phyloP scores from a whole-genome alignment of 2,797 vertebrate genomes.

The Crypturellus tataupa region DNA sequence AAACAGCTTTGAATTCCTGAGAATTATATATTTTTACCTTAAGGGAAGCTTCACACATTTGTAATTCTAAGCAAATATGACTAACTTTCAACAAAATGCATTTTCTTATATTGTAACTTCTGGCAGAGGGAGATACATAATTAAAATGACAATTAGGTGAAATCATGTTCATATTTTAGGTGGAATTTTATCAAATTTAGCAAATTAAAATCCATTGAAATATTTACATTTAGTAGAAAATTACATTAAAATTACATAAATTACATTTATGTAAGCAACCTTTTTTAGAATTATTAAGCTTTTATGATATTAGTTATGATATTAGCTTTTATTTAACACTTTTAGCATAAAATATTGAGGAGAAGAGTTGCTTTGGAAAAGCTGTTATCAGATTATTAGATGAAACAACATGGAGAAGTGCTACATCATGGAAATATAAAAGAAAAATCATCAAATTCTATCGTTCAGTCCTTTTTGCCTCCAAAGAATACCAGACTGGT shows the following conservation, averaged over 20 bases:
- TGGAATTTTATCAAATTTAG: background rate
- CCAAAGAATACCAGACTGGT: background rate
- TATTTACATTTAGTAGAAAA: background rate
- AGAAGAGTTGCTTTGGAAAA: background rate
- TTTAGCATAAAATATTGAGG: background rate
- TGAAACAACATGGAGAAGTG: background rate
- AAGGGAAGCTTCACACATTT: background rate
- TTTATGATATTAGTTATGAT: background rate
- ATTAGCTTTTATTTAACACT: background rate
- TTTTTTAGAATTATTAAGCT: background rate
- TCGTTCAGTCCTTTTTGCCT: background rate
- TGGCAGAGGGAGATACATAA: background rate
- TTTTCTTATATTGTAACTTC: background rate
- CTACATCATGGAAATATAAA: background rate
- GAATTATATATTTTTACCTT: background rate
- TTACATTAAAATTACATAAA: background rate
- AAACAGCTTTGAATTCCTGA: background rate
- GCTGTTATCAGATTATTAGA: background rate
- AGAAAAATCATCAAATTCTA: slow-evolving; percentile 3
- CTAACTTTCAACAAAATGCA: background rate
- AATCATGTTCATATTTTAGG: background rate
- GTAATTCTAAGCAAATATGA: background rate
- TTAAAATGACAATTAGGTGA: background rate
- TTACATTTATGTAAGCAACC: background rate
- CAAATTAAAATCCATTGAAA: background rate